Base-by-base conservation (phyloP, 2,113 vertebrate species). In the Halichoeres trimaculatus region DNA sequence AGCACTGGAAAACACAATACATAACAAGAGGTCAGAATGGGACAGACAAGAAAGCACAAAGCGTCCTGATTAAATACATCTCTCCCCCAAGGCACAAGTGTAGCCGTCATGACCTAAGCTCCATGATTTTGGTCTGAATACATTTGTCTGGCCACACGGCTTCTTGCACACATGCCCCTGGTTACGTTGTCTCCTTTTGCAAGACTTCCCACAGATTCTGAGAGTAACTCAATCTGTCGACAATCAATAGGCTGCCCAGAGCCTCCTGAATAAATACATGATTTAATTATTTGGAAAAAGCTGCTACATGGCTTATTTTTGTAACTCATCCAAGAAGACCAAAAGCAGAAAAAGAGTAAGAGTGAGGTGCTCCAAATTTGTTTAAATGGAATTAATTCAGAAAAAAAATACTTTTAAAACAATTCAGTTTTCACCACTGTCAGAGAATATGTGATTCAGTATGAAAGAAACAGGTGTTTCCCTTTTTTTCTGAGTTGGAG, bases 241-340 rank as follows among this genome's bases (percentile, higher is more conserved):
- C 87, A 91, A 91, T 92, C 88, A 92, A 89, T 91, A 90, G 43
- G 19, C 72, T 71, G 81, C 84, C 80, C 75, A 64, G 67, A 89
- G 90, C 85, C 83, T 81, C 81, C 76, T 89, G 90, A 89, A 90
- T 90, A 90, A 89, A 93, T 93, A 80, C 85, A 92, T 92, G 80
- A 93, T 90, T 91, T 77, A 81, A 77, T 85, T 83, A 87, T 87
- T 89, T 74, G 55, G 66, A 81, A 84, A 75, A 50, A 65, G 87
- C 88, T 52, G 24, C 75, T 40, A 3, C 64, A 50, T 45, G 57
- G n/a, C 54, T 60, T 16, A 10, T 62, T 41, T 79, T 48, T 48
- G 69, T 61, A 68, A 69, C 74, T 70, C 67, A 71, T 77, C 70
- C 76, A 60, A 70, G 16, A 43, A 61, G 4, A 74, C 74, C 51